Conservation (phyloP, 2,888 invertebrate genomes). For the Leptopilina drosophilae region DNA sequence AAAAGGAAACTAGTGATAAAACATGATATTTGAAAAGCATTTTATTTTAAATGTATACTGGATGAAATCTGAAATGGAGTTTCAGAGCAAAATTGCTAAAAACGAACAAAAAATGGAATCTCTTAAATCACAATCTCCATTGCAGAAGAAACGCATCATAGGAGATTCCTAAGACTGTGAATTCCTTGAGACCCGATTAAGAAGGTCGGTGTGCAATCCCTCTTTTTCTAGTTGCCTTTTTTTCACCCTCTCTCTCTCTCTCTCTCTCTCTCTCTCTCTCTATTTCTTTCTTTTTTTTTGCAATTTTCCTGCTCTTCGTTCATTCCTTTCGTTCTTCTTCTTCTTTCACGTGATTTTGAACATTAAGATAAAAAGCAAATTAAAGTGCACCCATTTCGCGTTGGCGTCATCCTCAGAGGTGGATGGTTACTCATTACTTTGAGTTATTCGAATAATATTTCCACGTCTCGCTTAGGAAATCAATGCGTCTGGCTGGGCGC, state of each 20-base stretch:
- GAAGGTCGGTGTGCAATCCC: constrained; percentile 48
- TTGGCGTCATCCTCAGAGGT: constrained; percentile 30
- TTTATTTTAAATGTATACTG: constrained; percentile 20
- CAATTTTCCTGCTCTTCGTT: constrained; percentile 35
- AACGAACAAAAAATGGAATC: constrained; percentile 23
- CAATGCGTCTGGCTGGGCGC: constrained; percentile 69
- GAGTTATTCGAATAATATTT: constrained; percentile 75
- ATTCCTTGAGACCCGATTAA: constrained; percentile 51
- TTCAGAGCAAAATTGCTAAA: neutral
- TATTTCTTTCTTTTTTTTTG: neutral
- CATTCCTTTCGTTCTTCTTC: constrained; percentile 22
- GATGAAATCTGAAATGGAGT: constrained; percentile 9
- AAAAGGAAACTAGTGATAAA: neutral
- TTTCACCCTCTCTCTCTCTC: constrained; percentile 9
- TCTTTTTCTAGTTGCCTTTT: constrained; percentile 45
- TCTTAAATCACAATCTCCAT: constrained; percentile 39
- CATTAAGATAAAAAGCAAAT: constrained; percentile 57
- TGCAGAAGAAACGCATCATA: constrained; percentile 46
- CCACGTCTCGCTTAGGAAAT: constrained; percentile 69
- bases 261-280: constrained; percentile 9
- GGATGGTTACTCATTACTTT: constrained; percentile 69
- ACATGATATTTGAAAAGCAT: neutral
- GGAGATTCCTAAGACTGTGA: constrained; percentile 44
- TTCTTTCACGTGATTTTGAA: constrained; percentile 43
- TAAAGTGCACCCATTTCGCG: constrained; percentile 54